Conservation (phyloP, 2,113 vertebrate species). For the human region GRCh38 chr1:76036501-76037000, state of each 20-base stretch:
- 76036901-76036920: background rate
- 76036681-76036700: background rate
- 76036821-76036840: background rate
- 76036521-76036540: background rate
- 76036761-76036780: constrained; percentile 41
- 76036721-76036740: background rate
- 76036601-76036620: background rate
- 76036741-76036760: background rate
- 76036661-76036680: background rate
- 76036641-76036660: background rate
- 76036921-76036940: background rate
- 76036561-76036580: background rate
- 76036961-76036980: background rate
- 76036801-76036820: background rate
- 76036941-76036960: background rate
- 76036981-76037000: constrained; percentile 29
- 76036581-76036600: background rate
- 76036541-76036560: background rate
- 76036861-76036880: background rate
- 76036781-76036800: background rate
- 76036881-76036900: background rate
- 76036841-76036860: constrained; percentile 27
- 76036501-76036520: background rate
- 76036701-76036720: background rate
- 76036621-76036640: background rate